phyloP scores from a whole-genome alignment of 1,140 invertebrate genomes.

The Neomicropteryx cornuta region DNA sequence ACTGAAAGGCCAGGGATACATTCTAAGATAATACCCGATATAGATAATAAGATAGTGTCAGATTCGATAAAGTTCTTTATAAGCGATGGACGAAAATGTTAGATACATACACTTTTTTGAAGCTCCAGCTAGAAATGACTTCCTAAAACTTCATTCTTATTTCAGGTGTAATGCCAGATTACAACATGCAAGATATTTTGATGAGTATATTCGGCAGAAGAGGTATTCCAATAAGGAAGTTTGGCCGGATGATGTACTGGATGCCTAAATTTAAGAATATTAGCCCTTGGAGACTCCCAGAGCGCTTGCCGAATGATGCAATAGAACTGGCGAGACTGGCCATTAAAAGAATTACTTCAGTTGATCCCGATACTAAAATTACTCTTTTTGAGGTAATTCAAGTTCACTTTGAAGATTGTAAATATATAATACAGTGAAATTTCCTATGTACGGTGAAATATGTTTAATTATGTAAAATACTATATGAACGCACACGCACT shows the following conservation, averaged over 20 bases:
- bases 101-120: no score
- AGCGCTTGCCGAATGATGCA: conserved; percentile 57
- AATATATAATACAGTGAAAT: no score
- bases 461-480: no score
- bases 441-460: no score
- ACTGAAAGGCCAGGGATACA: no score
- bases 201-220: conserved; percentile 73
- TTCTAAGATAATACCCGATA: no score
- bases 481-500: no score
- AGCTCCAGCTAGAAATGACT: no score
- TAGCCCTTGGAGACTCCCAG: conserved; percentile 81
- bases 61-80: no score
- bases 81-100: no score
- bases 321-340: conserved; percentile 78
- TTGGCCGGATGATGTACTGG: conserved; percentile 94
- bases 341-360: conserved; percentile 72
- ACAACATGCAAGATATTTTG: conserved; percentile 74
- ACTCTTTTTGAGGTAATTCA: conserved; percentile 52
- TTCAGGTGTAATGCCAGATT: conserved; percentile 80
- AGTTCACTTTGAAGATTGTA: no score
- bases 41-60: no score
- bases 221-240: conserved; percentile 70
- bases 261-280: conserved; percentile 92
- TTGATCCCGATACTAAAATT: conserved; percentile 69
- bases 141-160: conserved; percentile 13